Evolutionary conservation across 1,140 invertebrate genomes (phyloP).

Genomic region (Drosophila sp.): DNA sequence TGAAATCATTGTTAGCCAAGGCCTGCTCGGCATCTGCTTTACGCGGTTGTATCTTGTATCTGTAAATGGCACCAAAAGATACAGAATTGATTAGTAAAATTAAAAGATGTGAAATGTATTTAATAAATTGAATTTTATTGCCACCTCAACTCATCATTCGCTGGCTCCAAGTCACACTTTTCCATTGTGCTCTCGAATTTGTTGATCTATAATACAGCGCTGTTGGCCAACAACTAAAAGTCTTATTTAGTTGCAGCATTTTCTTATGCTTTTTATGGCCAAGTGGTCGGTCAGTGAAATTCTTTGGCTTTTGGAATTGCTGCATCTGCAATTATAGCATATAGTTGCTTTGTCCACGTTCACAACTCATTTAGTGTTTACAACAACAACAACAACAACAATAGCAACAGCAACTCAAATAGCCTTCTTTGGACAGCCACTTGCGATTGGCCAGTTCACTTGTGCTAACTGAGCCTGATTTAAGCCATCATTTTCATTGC

Average conservation of each 20-base stretch:
- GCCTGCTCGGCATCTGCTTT: slow-evolving; percentile 85
- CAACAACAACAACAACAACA: slow-evolving; percentile 16
- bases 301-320: slow-evolving; percentile 66
- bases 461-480: slow-evolving; percentile 30
- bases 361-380: slow-evolving; percentile 32
- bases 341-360: slow-evolving; percentile 44
- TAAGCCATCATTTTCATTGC: slow-evolving; percentile 19
- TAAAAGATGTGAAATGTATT: too few relatives aligned
- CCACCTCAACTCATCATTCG: slow-evolving; percentile 66
- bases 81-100: background rate
- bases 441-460: slow-evolving; percentile 30
- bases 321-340: slow-evolving; percentile 79
- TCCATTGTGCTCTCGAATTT: slow-evolving; percentile 4
- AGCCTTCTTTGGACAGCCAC: slow-evolving; percentile 36
- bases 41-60: slow-evolving; percentile 87
- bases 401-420: slow-evolving; percentile 1
- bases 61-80: slow-evolving; percentile 75
- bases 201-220: slow-evolving; percentile 30
- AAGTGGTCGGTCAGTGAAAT: slow-evolving; percentile 70
- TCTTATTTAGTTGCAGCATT: slow-evolving; percentile 41
- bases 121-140: too few relatives aligned
- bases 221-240: slow-evolving; percentile 56
- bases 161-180: slow-evolving; percentile 51
- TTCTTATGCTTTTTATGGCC: slow-evolving; percentile 61
- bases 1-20: slow-evolving; percentile 86